Evolutionary conservation across 2,797 vertebrate genomes (phyloP).

Genomic region (Galago senegalensis): DNA sequence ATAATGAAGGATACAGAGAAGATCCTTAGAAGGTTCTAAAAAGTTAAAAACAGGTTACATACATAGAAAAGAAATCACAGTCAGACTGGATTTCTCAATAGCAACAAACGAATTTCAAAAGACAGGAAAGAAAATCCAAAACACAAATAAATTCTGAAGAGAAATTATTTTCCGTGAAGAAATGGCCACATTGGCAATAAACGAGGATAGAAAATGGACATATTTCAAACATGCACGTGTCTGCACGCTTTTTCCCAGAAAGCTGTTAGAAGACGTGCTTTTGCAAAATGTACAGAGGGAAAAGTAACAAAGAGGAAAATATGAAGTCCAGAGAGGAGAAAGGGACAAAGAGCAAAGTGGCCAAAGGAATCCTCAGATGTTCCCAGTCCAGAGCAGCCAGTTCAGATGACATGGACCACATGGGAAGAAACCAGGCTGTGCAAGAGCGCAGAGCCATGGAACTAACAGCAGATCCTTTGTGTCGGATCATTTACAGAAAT

Average conservation of each 20-base stretch:
- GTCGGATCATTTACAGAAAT: background rate
- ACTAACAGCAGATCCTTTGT: background rate
- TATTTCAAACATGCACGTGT: background rate
- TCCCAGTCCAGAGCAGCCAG: background rate
- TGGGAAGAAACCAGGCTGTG: background rate
- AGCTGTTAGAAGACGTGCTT: background rate
- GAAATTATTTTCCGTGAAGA: constrained; percentile 6
- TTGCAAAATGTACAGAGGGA: background rate
- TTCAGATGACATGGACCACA: too few species aligned
- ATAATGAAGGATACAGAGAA: background rate
- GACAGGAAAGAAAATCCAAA: background rate
- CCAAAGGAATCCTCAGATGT: background rate
- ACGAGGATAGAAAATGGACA: background rate
- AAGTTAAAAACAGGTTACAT: background rate
- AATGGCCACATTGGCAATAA: background rate
- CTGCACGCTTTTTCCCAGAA: background rate
- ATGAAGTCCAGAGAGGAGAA: background rate
- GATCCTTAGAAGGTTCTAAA: background rate
- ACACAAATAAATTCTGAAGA: background rate
- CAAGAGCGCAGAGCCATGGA: background rate
- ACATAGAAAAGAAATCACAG: background rate
- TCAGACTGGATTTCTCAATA: background rate
- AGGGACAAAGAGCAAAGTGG: background rate
- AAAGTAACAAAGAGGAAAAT: constrained; percentile 15
- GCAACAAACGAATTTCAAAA: background rate